Evolutionary conservation across 2,113 vertebrate species (phyloP), one percentile per base, ranked within the genome.

Genomic region (Petrocephalus zakoni): DNA sequence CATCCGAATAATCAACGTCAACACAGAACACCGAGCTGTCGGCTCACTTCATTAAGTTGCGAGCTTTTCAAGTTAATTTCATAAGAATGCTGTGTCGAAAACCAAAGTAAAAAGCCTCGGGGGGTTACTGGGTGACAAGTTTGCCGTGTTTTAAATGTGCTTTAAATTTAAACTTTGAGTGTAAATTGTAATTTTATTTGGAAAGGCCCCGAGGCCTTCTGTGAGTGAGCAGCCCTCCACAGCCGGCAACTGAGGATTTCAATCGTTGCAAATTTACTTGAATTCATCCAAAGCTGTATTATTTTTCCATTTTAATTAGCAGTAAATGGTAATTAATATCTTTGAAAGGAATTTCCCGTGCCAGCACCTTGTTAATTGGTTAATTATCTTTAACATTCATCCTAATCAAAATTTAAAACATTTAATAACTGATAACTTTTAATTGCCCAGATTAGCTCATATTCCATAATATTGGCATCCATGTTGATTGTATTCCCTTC

Each of bases 101-200:
- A 42, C 72, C 17, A 15, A 78, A 78, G 37, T 42, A 78, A 78
- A 78, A 78, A 78, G 72, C 72, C 72, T 42, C 42, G 5, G 72
- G 72, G 72, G 72, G 72, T 78, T 78, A 78, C 11, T 78, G 72
- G 72, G 37, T 78, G 72, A 78, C 72, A 42, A 78, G 72, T 78
- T 42, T 42, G 72, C 72, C 34, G 72, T 78, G 34, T 78, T 78
- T 78, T 78, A 78, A 75, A 78, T 78, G 72, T 78, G 72, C 25
- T 78, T 55, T 78, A 78, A 78, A 78, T 78, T 78, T 78, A 78
- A 78, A 78, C 72, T 78, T 78, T 78, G 34, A 78, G 72, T 78
- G 72, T 78, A 78, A 78, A 78, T 78, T 37, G 72, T 78, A 78
- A 78, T 78, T 78, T 78, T 78, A 78, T 78, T 78, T 78, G 34